Evolutionary conservation across 2,888 invertebrate genomes (phyloP).

Genomic region (Platycheirus albimanus): DNA sequence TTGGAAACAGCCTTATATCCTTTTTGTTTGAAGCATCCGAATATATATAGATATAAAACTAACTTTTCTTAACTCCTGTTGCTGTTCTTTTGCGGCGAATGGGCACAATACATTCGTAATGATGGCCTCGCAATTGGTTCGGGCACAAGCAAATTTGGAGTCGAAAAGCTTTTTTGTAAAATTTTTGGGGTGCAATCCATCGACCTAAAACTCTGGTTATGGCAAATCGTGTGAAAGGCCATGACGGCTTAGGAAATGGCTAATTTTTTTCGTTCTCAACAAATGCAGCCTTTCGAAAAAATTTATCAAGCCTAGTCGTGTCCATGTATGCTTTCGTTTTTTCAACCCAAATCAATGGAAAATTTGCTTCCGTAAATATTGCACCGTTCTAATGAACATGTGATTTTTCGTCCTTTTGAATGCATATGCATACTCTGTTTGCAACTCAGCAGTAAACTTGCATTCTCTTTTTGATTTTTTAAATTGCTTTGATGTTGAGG

Average conservation of each 20-base stretch:
- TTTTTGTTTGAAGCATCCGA: no score
- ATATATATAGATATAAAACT: neutral
- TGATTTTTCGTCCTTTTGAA: slow-evolving; percentile 12
- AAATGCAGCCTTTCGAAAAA: slow-evolving; percentile 23
- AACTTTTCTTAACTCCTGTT: slow-evolving; percentile 64
- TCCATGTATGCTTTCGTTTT: slow-evolving; percentile 5
- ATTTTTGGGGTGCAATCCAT: slow-evolving; percentile 33
- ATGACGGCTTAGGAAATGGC: neutral
- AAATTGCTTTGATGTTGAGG: neutral
- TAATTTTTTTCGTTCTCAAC: slow-evolving; percentile 9
- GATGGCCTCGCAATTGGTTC: slow-evolving; percentile 32
- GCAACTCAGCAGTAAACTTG: slow-evolving; percentile 15
- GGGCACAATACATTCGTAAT: slow-evolving; percentile 20
- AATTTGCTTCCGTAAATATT: slow-evolving; percentile 24
- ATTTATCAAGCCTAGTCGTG: neutral
- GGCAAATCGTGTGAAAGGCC: slow-evolving; percentile 22
- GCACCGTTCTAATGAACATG: slow-evolving; percentile 8
- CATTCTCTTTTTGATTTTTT: slow-evolving; percentile 20
- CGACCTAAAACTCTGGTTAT: slow-evolving; percentile 28
- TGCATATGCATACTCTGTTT: slow-evolving; percentile 1
- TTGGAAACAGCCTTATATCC: no score
- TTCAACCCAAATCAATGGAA: slow-evolving; percentile 22
- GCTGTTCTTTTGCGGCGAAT: slow-evolving; percentile 52
- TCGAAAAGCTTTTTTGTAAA: slow-evolving; percentile 20
- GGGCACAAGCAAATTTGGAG: slow-evolving; percentile 23